Conservation (phyloP, 1,140 invertebrate species). For the Microplitis demolitor region DNA sequence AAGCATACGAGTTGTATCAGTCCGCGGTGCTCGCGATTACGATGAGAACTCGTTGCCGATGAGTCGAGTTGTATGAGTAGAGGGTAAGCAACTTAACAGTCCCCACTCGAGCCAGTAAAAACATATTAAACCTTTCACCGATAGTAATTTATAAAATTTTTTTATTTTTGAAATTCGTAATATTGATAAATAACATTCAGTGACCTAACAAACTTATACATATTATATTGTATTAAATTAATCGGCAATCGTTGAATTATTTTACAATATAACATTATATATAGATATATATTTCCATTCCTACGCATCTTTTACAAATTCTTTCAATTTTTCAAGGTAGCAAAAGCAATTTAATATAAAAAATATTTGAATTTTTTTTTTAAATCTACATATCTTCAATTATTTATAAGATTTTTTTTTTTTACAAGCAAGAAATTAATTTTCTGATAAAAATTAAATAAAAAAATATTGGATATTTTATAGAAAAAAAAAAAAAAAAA, state of each 20-base stretch:
- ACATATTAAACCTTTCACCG: constrained; percentile 5
- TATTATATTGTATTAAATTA: not conserved
- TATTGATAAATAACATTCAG: not conserved
- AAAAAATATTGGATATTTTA: not conserved
- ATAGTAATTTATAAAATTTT: not conserved
- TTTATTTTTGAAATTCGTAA: not conserved
- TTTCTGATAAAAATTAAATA: not conserved
- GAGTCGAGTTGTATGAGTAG: not conserved
- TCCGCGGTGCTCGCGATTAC: not conserved
- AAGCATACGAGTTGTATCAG: not conserved
- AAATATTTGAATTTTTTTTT: too few relatives aligned
- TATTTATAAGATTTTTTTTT: too few relatives aligned
- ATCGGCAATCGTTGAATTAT: not conserved
- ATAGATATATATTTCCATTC: too few relatives aligned
- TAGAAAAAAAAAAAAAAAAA: not conserved
- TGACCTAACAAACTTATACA: not conserved
- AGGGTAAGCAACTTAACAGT: not conserved
- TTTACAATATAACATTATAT: too few relatives aligned
- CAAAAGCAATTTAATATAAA: not conserved
- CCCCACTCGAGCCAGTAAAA: not conserved
- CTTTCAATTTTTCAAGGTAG: too few relatives aligned
- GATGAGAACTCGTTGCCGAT: constrained; percentile 1
- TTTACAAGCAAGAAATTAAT: not conserved
- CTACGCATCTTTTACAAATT: too few relatives aligned
- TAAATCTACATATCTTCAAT: too few relatives aligned